These are phyloP conservation scores for Corbicula japonica DNA, from an alignment of 2,888 invertebrate genomes.

Conservation along the genomic window DNA sequence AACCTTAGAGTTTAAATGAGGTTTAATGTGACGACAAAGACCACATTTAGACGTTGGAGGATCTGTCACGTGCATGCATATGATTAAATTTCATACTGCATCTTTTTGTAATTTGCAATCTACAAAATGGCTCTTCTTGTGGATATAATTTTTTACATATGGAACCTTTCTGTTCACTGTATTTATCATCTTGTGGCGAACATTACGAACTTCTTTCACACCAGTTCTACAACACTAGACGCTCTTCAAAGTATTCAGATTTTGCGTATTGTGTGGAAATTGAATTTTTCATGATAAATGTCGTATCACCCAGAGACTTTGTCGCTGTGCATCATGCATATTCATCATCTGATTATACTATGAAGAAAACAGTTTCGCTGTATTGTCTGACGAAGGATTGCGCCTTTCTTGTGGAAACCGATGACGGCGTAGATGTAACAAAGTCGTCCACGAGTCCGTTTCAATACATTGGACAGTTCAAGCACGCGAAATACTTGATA, in stretches of 20 bases:
- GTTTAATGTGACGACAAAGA: too few relatives aligned
- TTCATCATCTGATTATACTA: constrained; percentile 58
- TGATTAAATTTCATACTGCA: too few relatives aligned
- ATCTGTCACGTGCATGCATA: too few relatives aligned
- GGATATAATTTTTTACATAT: too few relatives aligned
- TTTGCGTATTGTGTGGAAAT: constrained; percentile 31
- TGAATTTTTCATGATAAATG: constrained; percentile 40
- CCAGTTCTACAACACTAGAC: neutral
- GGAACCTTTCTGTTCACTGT: too few relatives aligned
- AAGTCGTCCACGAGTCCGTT: constrained; percentile 62
- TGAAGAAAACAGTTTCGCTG: constrained; percentile 64
- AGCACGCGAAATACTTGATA: constrained; percentile 58
- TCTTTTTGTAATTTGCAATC: too few relatives aligned
- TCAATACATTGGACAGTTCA: constrained; percentile 68
- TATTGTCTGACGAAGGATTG: constrained; percentile 58
- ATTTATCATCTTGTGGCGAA: neutral
- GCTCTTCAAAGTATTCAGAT: constrained; percentile 27
- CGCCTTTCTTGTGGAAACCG: constrained; percentile 66
- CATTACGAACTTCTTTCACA: neutral
- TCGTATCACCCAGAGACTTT: constrained; percentile 45
- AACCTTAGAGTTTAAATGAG: too few relatives aligned
- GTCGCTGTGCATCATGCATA: constrained; percentile 43
- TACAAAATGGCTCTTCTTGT: too few relatives aligned
- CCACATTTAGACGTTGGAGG: too few relatives aligned
- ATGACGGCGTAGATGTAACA: constrained; percentile 57